Percentiles rank a stretch among this genome's conserved stretches.
These are phyloP conservation scores for Mythimna lalbum DNA, from an alignment of 2,888 invertebrate genomes.

Conservation along the genomic window DNA sequence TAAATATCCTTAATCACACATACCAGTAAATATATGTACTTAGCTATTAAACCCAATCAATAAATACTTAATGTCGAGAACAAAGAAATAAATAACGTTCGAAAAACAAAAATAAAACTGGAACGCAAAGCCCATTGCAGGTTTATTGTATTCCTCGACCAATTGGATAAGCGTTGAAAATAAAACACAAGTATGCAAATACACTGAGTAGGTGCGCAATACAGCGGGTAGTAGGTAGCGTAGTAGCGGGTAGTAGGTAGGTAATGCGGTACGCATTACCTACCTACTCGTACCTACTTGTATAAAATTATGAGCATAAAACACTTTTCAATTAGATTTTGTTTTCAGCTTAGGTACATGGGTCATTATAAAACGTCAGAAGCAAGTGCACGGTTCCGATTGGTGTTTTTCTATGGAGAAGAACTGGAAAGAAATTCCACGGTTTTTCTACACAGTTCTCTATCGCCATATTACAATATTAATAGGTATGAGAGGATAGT, in stretches of 20 bases:
- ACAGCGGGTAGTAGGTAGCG: not conserved
- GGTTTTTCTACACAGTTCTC: no score
- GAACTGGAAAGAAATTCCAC: no score
- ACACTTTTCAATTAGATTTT: not conserved
- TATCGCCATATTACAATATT: no score
- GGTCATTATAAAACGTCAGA: no score
- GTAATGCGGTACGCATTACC: no score
- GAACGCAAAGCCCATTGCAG: conserved; percentile 28
- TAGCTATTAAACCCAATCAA: conserved; percentile 9
- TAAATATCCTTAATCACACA: no score
- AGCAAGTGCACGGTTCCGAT: no score
- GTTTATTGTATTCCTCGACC: conserved; percentile 31
- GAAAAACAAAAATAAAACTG: conserved; percentile 27
- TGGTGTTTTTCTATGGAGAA: no score
- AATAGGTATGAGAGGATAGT: no score
- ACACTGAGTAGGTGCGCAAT: conserved; percentile 5
- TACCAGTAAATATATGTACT: not conserved
- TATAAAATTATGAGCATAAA: not conserved
- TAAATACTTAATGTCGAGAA: conserved; percentile 28
- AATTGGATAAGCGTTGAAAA: conserved; percentile 29
- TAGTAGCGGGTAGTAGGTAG: no score
- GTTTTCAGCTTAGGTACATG: no score
- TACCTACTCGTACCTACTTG: conserved; percentile 6
- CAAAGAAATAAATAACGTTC: conserved; percentile 25
- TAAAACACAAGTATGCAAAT: conserved; percentile 37